Conservation (phyloP, 1,140 invertebrate species). For the Dendroctonus valens region DNA sequence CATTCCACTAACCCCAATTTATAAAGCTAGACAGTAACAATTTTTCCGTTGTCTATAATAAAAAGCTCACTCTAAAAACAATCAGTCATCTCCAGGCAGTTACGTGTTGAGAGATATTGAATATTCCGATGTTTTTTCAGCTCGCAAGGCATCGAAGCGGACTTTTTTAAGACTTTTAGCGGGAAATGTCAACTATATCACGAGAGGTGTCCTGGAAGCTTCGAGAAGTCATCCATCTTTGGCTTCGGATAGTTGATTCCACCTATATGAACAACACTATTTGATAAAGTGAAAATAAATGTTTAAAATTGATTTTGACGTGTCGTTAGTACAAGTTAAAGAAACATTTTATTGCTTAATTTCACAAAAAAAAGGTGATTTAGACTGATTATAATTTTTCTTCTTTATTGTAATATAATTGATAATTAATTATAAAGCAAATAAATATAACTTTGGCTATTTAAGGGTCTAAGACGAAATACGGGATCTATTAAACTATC, state of each 20-base stretch:
- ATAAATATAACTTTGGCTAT: too few species aligned
- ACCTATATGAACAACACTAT: neutral
- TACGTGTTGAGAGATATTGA: conserved; percentile 16
- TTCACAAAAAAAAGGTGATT: too few species aligned
- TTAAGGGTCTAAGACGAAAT: too few species aligned
- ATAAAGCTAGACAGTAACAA: too few species aligned
- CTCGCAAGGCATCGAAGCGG: conserved; percentile 16
- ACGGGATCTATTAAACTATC: too few species aligned
- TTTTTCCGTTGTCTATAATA: neutral
- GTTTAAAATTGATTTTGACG: neutral
- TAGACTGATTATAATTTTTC: too few species aligned
- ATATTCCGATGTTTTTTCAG: conserved; percentile 22
- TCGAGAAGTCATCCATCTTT: conserved; percentile 22
- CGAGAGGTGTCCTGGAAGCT: conserved; percentile 15
- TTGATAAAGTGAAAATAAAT: neutral
- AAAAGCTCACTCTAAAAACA: conserved; percentile 6
- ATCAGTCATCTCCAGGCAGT: conserved; percentile 18
- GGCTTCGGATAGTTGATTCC: conserved; percentile 1
- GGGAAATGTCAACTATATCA: conserved; percentile 26
- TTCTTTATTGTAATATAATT: too few species aligned
- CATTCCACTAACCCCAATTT: too few species aligned
- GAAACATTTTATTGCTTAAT: too few species aligned
- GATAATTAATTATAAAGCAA: too few species aligned
- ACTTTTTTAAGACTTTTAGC: conserved; percentile 17
- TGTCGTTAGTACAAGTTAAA: neutral